Evolutionary conservation across 1,140 invertebrate genomes (phyloP).

Genomic region (Drosophila mauritiana): DNA sequence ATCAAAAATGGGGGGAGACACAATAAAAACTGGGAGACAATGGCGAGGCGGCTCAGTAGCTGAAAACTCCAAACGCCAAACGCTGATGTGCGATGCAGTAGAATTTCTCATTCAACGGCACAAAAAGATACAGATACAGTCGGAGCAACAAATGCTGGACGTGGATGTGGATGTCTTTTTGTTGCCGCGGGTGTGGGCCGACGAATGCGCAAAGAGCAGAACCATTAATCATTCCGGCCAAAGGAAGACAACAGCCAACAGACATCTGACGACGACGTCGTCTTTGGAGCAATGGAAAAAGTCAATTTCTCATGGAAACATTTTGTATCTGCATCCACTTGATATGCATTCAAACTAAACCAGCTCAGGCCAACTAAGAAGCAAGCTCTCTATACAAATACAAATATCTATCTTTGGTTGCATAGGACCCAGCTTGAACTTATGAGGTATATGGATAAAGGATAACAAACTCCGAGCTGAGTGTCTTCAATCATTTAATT

Average conservation of each 20-base stretch:
- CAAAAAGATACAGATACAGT: constrained; percentile 57
- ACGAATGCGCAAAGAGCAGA: constrained; percentile 72
- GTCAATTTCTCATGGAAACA: constrained; percentile 84
- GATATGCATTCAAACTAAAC: constrained; percentile 55
- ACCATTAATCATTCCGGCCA: constrained; percentile 83
- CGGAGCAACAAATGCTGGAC: constrained; percentile 29
- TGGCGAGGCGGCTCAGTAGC: constrained; percentile 57
- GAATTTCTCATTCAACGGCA: constrained; percentile 54
- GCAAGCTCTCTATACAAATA: constrained; percentile 10
- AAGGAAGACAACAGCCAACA: constrained; percentile 71
- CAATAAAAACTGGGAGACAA: constrained; percentile 42
- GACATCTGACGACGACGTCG: constrained; percentile 63
- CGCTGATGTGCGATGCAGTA: constrained; percentile 63
- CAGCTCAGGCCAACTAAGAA: constrained; percentile 19
- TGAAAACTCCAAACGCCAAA: constrained; percentile 50
- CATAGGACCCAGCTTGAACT: constrained; percentile 13
- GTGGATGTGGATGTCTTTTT: constrained; percentile 29
- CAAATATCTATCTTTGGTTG: constrained; percentile 49
- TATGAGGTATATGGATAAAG: not conserved
- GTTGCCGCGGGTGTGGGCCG: constrained; percentile 50
- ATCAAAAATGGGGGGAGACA: constrained; percentile 48
- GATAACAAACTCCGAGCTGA: constrained; percentile 24
- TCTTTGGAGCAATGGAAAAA: constrained; percentile 69
- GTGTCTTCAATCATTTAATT: constrained; percentile 84
- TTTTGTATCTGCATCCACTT: constrained; percentile 75